Evolutionary conservation across 2,113 vertebrate species (phyloP).

Genomic region (Excalfactoria chinensis): DNA sequence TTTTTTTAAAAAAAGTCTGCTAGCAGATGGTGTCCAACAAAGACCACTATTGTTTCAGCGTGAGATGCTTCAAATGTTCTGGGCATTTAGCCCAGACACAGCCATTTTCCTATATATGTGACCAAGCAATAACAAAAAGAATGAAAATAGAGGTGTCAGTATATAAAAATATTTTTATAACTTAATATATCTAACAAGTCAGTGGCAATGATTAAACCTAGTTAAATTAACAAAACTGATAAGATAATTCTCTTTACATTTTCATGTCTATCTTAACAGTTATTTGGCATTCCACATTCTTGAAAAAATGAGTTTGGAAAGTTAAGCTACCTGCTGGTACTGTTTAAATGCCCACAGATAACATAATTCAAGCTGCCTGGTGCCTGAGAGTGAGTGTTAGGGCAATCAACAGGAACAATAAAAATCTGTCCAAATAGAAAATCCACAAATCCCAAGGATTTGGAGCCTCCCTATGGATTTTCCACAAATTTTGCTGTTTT

Average conservation of each 20-base stretch:
- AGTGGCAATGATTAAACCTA: slow-evolving; percentile 72
- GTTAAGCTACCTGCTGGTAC: slow-evolving; percentile 63
- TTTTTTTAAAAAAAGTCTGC: slow-evolving; percentile 44
- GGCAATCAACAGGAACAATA: slow-evolving; percentile 68
- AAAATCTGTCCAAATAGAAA: slow-evolving; percentile 68
- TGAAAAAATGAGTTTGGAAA: slow-evolving; percentile 50
- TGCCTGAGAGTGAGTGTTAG: slow-evolving; percentile 57
- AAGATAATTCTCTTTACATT: slow-evolving; percentile 39
- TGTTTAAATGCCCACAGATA: slow-evolving; percentile 71
- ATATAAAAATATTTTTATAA: slow-evolving; percentile 82
- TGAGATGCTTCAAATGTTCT: slow-evolving; percentile 82
- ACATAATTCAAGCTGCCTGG: slow-evolving; percentile 50
- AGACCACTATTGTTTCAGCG: slow-evolving; percentile 84
- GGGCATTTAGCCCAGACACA: slow-evolving; percentile 82
- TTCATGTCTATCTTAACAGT: slow-evolving; percentile 36
- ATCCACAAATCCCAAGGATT: slow-evolving; percentile 63
- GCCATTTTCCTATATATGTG: slow-evolving; percentile 86
- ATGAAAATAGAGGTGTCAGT: slow-evolving; percentile 81
- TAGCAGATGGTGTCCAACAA: slow-evolving; percentile 86
- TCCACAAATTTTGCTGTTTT: slow-evolving; percentile 58
- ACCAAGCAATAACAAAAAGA: slow-evolving; percentile 76
- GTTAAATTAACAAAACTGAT: slow-evolving; percentile 76
- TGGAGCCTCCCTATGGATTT: slow-evolving; percentile 55
- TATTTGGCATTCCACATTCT: slow-evolving; percentile 38
- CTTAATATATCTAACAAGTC: slow-evolving; percentile 76